These are phyloP conservation scores for Mythimna lalbum DNA, from an alignment of 2,888 invertebrate genomes.

Conservation along the genomic window DNA sequence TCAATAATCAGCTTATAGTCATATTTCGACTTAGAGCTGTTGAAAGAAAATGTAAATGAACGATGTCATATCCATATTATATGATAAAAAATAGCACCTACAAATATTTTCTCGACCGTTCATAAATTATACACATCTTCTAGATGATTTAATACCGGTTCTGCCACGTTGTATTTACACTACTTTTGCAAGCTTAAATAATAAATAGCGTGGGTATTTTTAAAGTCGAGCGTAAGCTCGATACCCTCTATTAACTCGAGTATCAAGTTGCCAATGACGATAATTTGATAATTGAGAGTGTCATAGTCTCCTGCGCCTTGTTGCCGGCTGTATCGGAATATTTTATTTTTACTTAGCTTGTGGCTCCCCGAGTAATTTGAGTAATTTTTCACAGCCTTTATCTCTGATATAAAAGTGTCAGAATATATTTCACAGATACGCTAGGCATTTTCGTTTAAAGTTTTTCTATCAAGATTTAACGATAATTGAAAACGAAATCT, in stretches of 20 bases:
- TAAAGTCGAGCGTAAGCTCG: conserved; percentile 76
- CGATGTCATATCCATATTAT: conserved; percentile 62
- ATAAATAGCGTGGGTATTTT: conserved; percentile 82
- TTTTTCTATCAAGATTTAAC: conserved; percentile 52
- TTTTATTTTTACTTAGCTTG: conserved; percentile 43
- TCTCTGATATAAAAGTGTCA: conserved; percentile 52
- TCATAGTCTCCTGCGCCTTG: conserved; percentile 69
- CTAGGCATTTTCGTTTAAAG: conserved; percentile 37
- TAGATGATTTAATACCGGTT: conserved; percentile 80
- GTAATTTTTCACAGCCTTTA: conserved; percentile 54
- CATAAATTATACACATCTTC: conserved; percentile 74
- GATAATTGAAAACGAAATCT: conserved; percentile 50
- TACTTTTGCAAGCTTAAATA: conserved; percentile 77
- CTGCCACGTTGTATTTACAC: conserved; percentile 80
- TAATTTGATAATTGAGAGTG: conserved; percentile 87
- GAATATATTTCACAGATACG: conserved; percentile 38
- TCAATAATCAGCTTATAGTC: conserved; percentile 73
- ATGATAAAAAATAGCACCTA: conserved; percentile 69
- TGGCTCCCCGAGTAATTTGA: conserved; percentile 49
- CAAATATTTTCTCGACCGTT: conserved; percentile 66
- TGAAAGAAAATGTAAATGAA: conserved; percentile 74
- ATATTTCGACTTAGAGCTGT: conserved; percentile 67
- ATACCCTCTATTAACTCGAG: conserved; percentile 81
- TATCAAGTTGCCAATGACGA: conserved; percentile 82
- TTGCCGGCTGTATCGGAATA: conserved; percentile 64